Base-by-base conservation (phyloP, 2,888 invertebrate genomes). In the Seira musarum region DNA sequence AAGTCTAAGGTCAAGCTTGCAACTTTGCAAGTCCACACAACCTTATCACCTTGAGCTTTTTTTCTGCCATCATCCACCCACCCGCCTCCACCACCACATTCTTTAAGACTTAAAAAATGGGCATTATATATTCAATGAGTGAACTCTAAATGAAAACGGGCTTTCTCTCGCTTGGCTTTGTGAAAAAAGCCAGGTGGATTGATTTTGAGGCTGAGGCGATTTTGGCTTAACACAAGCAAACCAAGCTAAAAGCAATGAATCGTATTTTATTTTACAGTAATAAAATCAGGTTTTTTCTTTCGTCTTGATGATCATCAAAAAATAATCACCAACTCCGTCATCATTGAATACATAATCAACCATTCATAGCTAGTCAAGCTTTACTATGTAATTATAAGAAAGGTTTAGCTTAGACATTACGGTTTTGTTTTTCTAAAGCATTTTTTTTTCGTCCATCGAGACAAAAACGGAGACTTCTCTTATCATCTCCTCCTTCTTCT, bases 231-330 rank as follows among this genome's bases (percentile, higher is more conserved):
- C n/a, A n/a, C n/a, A n/a, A n/a, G n/a, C n/a, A n/a, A n/a, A n/a
- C n/a, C n/a, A n/a, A 13, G 40, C 40, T 40, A 40, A 35, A 69
- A 69, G 68, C 19, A 25, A 30, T 15, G 67, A 67, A 40, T 60
- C 35, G 68, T 69, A n/a, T 40, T 40, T 40, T 13, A 40, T 40
- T 40, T 40, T 40, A 76, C 76, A 76, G 76, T 76, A 76, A 76
- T 61, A 22, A 69, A 76, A 76, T 68, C 76, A 76, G 76, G 76
- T 76, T 76, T 76, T 76, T 74, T 19, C n/a, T n/a, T n/a, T n/a
- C n/a, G n/a, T 15, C 25, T 71, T 63, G 40, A 40, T 40, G 40
- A 40, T n/a, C n/a, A n/a, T 40, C 40, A 40, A 40, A 40, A 40
- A 40, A 40, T 57, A 13, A 57, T 57, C 57, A 57, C n/a, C 57